Base-by-base conservation (phyloP, 2,113 vertebrate genomes). In the Steatornis caripensis region DNA sequence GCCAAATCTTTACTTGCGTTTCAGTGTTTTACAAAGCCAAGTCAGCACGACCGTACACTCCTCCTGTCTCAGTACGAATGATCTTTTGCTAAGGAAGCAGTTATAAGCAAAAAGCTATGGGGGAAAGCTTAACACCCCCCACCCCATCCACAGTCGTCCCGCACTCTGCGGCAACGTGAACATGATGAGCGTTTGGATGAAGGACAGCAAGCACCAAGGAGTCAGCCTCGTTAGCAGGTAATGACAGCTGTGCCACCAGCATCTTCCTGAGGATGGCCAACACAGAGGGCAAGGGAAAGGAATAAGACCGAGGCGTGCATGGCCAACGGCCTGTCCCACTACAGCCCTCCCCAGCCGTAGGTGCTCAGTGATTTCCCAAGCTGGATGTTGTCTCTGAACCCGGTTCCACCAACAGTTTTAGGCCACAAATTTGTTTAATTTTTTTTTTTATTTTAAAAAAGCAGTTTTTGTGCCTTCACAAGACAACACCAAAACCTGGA, bases 81-180 rank as follows among this genome's bases (percentile, higher is more conserved):
- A 71, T 76, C 30, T 93, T 92, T 87, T 55, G 83, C 29, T 15
- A 58, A 71, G 77, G 41, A 90, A 48, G 34, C 22, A 46, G 34
- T 48, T 29, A 36, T 68, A 86, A 96, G 86, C 62, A 95, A 62
- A 37, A 76, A 89, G 36, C 41, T 90, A 84, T 36, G 82, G 95
- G 66, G 60, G 29, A 75, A 92, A 61, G 26, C 9, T 29, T 10
- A 49, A 55, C 14, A 68, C n/a, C 61, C 1, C 19, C 23, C 15
- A 9, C 23, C 11, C 15, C 10, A 6, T 4, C 11, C 17, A 54
- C 36, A 41, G 15, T 22, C 58, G 57, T 79, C 71, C 21, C 77
- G 51, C 41, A 24, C 19, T 93, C 46, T 60, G 32, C 46, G 74
- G 72, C 64, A 57, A 53, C 3, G 3, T 15, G 53, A 46, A 23